Evolutionary conservation across 2,113 vertebrate genomes (phyloP), one percentile per base, ranked within the genome.

Genomic region (Anoplopoma fimbria): DNA sequence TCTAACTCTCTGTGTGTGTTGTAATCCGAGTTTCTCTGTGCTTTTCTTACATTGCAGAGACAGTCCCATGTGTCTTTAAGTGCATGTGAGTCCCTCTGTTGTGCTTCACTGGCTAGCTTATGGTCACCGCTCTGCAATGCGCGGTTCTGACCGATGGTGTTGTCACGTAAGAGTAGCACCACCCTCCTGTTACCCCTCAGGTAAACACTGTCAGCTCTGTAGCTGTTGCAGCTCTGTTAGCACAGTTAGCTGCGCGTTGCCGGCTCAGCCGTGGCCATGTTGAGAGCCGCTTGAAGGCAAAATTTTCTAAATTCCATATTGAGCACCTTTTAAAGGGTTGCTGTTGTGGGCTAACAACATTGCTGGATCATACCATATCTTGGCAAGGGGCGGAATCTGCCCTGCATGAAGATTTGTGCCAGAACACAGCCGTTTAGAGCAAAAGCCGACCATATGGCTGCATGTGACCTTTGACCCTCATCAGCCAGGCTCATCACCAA

Each of bases 391-490:
- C 13, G 3, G 53, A 60, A 12, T 71, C 45, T 19, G 19, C 29
- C 17, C 57, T 9, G 45, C 53, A 70, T 69, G 23, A 13, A n/a
- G 12, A 36, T 71, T 29, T 38, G 4, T 33, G 49, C 60, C 38
- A 67, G n/a, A 13, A 40, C 0, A 14, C 62, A 69, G 34, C 1
- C 33, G 31, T 58, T 23, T 13, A 40, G 31, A 75, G 67, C 27
- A 19, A 40, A 60, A 38, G 17, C 67, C n/a, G 17, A 53, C 27
- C 42, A 40, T 25, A 13, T 57, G 36, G 29, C 64, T 62, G 80
- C 25, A 36, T 29, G 57, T 64, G 6, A 72, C 75, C 31, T 76
- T 34, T 34, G 40, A 79, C 49, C 49, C 42, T 70, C 68, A 51
- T 82, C 13, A 40, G 21, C 45, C 19, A 36, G 51, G 21, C 49